Evolutionary conservation across 2,113 vertebrate genomes (phyloP).

Genomic region (Dendrocopos noguchii): DNA sequence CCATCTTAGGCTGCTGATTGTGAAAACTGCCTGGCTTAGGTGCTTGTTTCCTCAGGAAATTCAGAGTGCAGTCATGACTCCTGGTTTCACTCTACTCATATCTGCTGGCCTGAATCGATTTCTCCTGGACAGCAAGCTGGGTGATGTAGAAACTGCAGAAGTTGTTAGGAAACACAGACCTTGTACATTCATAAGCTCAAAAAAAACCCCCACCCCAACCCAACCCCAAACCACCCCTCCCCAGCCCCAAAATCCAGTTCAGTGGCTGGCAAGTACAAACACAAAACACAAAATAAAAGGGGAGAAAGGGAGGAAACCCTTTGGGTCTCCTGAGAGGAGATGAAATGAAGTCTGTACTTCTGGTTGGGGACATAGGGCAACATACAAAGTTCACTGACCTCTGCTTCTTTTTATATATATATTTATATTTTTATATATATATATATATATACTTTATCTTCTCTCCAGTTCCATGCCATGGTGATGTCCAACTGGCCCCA

Average conservation of each 20-base stretch:
- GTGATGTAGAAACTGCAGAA: slow-evolving; percentile 28
- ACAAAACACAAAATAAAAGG: slow-evolving; percentile 34
- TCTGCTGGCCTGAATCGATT: slow-evolving; percentile 32
- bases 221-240: too few relatives aligned
- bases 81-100: neutral
- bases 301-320: neutral
- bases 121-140: slow-evolving; percentile 19
- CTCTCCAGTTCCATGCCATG: slow-evolving; percentile 85
- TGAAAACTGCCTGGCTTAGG: slow-evolving; percentile 41
- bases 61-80: neutral
- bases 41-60: slow-evolving; percentile 23
- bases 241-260: neutral
- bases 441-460: slow-evolving; percentile 46
- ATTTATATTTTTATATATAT: slow-evolving; percentile 41
- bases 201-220: neutral
- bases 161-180: slow-evolving; percentile 50
- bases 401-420: slow-evolving; percentile 13
- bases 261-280: slow-evolving; percentile 60
- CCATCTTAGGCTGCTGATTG: slow-evolving; percentile 51
- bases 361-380: slow-evolving; percentile 63
- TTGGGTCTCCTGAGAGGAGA: slow-evolving; percentile 55
- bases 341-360: slow-evolving; percentile 64
- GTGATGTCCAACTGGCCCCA: slow-evolving; percentile 81
- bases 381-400: slow-evolving; percentile 69
- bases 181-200: slow-evolving; percentile 70